phyloP scores from a whole-genome alignment of 2,113 vertebrate species.

The Leucosticte australis region DNA sequence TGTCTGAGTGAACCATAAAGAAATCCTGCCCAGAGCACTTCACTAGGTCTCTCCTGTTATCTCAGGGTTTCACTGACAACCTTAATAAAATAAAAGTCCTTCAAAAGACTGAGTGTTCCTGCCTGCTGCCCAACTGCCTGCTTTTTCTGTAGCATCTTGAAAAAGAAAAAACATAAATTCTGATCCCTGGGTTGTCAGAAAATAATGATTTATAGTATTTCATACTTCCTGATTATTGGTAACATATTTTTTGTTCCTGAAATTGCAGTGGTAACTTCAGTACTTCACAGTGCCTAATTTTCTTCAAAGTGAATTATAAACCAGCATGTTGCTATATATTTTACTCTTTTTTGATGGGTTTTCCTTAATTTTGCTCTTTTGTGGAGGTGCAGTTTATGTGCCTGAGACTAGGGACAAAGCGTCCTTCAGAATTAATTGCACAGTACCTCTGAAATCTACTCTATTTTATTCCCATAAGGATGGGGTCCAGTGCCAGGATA shows the following conservation, averaged over 20 bases:
- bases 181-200: neutral
- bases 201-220: neutral
- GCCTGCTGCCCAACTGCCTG: neutral
- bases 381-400: neutral
- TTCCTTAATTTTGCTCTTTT: neutral
- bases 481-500: neutral
- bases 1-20: neutral
- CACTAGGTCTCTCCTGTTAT: neutral
- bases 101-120: neutral
- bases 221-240: neutral
- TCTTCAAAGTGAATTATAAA: slow-evolving; percentile 4
- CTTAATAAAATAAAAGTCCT: neutral
- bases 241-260: neutral
- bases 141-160: neutral
- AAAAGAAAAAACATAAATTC: neutral
- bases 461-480: neutral
- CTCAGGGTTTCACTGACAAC: neutral
- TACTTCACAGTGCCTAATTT: neutral
- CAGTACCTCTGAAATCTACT: neutral
- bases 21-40: neutral
- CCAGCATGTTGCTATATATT: neutral
- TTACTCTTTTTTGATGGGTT: neutral
- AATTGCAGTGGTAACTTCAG: neutral
- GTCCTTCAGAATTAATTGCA: neutral
- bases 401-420: neutral